Base-by-base conservation (phyloP, 2,113 vertebrate genomes). In the Lethenteron camtschaticum region DNA sequence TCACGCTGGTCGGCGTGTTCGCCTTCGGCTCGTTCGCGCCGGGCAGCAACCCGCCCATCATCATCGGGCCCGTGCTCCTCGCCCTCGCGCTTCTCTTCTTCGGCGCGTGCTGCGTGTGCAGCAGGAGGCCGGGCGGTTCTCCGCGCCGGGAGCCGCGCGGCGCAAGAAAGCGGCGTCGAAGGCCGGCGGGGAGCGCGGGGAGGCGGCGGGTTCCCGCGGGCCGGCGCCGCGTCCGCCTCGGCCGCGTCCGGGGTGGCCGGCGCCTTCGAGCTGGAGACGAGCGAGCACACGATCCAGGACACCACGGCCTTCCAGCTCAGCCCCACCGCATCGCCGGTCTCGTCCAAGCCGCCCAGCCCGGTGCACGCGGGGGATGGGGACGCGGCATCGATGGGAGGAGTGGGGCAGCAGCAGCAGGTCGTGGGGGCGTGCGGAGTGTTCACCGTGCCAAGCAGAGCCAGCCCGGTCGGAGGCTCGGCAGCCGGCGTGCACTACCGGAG, bases 251-350 rank as follows among this genome's bases (percentile, higher is more conserved):
- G 63, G n/a, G 24, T n/a, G n/a, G 24, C 63, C 2, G 41, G 41
- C 41, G 81, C 84, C 8, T 89, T 95, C 58, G 91, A 95, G 72
- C 88, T 96, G 73, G 92, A 97, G 77, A 88, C 84, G 14, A 92
- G 91, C 1, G 91, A 96, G 73, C 88, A 89, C 79, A 91, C 87
- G 0, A 83, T 89, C 59, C 91, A 92, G 81, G 91, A 96, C 75
- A 91, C 90, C 56, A 95, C 89, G 0, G 87, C 86, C 0, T 82
- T 95, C 63, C 92, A 90, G 80, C 82, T 94, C 57, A 96, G 90
- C 79, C 88, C 87, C 18, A 87, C 85, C 10, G 85, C 83, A 72
- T 94, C 89, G 10, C 84, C 79, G 2, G 73, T 81, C 66, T 88
- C 85, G 72, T 92, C 89, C 0, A 80, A 78, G 60, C 82, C 73